phyloP scores from a whole-genome alignment of 1,140 invertebrate genomes.

The Brachionus rotundiformis region DNA sequence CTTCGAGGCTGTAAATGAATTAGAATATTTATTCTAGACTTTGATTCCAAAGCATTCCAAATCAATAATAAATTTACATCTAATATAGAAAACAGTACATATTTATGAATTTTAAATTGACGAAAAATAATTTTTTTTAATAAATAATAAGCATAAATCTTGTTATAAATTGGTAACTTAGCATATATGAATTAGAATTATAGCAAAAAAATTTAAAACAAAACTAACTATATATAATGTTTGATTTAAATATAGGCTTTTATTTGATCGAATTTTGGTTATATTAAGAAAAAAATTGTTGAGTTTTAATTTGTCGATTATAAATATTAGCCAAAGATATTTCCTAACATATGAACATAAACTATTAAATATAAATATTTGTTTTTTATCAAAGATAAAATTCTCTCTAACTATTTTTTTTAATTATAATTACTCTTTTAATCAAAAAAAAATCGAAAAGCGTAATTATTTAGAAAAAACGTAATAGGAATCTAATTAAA shows the following conservation, averaged over 20 bases:
- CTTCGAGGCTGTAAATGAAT: not conserved
- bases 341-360: not conserved
- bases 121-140: not conserved
- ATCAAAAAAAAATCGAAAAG: not conserved
- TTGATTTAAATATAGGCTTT: not conserved
- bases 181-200: not conserved
- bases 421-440: no score
- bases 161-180: not conserved
- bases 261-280: not conserved
- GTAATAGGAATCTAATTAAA: not conserved
- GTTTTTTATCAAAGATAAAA: no score
- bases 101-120: not conserved
- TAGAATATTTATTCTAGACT: not conserved
- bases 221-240: not conserved
- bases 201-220: not conserved
- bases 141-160: conserved; percentile 3
- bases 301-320: not conserved
- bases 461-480: not conserved
- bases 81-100: not conserved
- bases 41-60: not conserved
- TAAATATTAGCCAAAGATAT: not conserved
- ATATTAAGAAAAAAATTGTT: not conserved
- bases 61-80: not conserved
- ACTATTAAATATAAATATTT: no score
- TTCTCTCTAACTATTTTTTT: no score